Conservation (phyloP, 2,113 vertebrate genomes). For the Mastomys natalensis region DNA sequence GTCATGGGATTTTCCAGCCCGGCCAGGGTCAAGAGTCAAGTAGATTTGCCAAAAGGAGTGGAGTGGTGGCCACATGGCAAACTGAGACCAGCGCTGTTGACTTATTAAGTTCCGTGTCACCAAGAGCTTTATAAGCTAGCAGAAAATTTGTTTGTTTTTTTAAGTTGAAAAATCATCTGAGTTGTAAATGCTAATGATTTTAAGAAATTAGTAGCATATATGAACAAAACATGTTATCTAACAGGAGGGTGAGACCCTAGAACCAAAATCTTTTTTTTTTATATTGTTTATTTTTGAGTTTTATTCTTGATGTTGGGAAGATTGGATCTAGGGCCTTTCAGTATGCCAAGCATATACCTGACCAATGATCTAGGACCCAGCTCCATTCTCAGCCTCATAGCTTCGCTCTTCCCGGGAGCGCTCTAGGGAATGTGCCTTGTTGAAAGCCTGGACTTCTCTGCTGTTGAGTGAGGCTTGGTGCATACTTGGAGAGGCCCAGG, state of each 20-base stretch:
- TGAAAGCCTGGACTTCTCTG: neutral
- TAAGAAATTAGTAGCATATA: neutral
- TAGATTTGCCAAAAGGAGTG: neutral
- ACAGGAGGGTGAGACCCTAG: neutral
- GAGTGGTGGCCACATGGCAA: neutral
- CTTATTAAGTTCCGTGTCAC: neutral
- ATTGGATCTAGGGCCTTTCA: neutral
- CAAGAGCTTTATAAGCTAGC: neutral
- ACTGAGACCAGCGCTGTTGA: neutral
- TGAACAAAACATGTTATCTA: neutral
- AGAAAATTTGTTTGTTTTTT: neutral
- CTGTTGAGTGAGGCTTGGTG: neutral
- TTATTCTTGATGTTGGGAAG: neutral
- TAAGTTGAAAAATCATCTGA: neutral
- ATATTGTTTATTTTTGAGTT: neutral
- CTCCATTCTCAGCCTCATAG: neutral
- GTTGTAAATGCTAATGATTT: conserved; percentile 12
- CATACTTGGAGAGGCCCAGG: neutral
- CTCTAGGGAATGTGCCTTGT: neutral
- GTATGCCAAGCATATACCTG: neutral
- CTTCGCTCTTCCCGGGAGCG: neutral
- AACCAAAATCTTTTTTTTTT: neutral
- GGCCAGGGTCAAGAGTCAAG: neutral
- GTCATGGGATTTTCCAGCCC: neutral
- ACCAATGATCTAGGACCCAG: no score